phyloP scores from a whole-genome alignment of 2,113 vertebrate genomes.

The Himantopus leucocephalus region DNA sequence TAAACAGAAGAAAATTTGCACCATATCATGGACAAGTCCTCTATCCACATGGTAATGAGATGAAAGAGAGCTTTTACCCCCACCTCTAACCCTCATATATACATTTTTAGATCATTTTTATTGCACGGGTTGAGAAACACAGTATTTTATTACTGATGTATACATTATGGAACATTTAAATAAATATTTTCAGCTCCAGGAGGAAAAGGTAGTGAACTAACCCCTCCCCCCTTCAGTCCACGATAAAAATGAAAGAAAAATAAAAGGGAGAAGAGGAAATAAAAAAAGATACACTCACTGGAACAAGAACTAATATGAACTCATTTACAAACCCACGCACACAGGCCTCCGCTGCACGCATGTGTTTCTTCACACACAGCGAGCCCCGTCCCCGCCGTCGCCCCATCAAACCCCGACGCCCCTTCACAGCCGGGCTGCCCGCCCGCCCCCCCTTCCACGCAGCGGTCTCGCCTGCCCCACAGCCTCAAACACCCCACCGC shows the following conservation, averaged over 20 bases:
- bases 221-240: not conserved
- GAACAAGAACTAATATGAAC: not conserved
- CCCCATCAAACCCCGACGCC: not conserved
- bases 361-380: no score
- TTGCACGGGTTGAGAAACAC: not conserved
- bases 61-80: not conserved
- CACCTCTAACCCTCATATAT: not conserved
- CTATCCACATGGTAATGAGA: not conserved
- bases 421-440: no score
- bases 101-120: not conserved
- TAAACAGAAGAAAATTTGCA: not conserved
- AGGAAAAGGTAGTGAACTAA: not conserved
- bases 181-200: not conserved
- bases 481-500: no score
- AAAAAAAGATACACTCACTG: no score
- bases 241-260: not conserved
- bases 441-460: no score
- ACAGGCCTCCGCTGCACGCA: not conserved
- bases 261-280: not conserved
- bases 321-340: not conserved
- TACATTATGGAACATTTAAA: not conserved
- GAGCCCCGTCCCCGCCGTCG: not conserved
- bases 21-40: not conserved
- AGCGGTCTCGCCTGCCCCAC: not conserved
- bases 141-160: rapidly evolving